A percentile compares a stretch with the other conserved stretches of the same genome.
phyloP scores from a whole-genome alignment of 2,888 invertebrate species.

The Mesodorylaimus sp. region DNA sequence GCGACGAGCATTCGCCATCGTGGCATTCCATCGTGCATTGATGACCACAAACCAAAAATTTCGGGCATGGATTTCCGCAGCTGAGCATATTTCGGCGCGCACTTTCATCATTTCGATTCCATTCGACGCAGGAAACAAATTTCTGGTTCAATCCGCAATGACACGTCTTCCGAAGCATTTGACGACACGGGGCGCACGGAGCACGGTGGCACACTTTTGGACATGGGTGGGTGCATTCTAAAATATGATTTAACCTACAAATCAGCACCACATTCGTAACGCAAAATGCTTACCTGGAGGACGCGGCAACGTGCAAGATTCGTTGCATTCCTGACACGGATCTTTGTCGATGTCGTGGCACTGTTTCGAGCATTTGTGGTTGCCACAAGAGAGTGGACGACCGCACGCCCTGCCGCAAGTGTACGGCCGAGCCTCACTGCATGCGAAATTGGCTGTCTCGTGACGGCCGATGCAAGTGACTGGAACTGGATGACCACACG shows the following conservation, averaged over 20 bases:
- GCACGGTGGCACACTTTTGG: slow-evolving; percentile 43
- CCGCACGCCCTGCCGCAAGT: slow-evolving; percentile 36
- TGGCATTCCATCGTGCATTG: slow-evolving; percentile 36
- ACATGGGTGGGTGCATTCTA: slow-evolving; percentile 55
- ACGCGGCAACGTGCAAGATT: slow-evolving; percentile 25
- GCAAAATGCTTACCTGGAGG: slow-evolving; percentile 34
- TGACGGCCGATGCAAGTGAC: slow-evolving; percentile 22
- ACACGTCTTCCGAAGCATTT: slow-evolving; percentile 50
- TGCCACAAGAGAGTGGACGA: slow-evolving; percentile 31
- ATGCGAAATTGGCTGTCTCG: slow-evolving; percentile 30
- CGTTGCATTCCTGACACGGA: slow-evolving; percentile 42
- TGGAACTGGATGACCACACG: slow-evolving; percentile 44
- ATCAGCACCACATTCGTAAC: slow-evolving; percentile 33
- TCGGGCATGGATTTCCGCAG: slow-evolving; percentile 70
- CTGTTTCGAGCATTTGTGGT: slow-evolving; percentile 49
- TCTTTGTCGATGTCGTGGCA: slow-evolving; percentile 38
- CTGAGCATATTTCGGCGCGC: slow-evolving; percentile 37
- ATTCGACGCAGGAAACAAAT: slow-evolving; percentile 53
- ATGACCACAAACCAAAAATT: slow-evolving; percentile 60
- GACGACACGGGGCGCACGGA: slow-evolving; percentile 54
- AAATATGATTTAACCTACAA: slow-evolving; percentile 18
- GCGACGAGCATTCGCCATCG: slow-evolving; percentile 30
- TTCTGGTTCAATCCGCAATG: slow-evolving; percentile 61
- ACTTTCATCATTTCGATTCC: slow-evolving; percentile 36
- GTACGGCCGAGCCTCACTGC: slow-evolving; percentile 42